Evolutionary conservation across 1,140 invertebrate genomes (phyloP).

Genomic region (Vanessa atalanta): DNA sequence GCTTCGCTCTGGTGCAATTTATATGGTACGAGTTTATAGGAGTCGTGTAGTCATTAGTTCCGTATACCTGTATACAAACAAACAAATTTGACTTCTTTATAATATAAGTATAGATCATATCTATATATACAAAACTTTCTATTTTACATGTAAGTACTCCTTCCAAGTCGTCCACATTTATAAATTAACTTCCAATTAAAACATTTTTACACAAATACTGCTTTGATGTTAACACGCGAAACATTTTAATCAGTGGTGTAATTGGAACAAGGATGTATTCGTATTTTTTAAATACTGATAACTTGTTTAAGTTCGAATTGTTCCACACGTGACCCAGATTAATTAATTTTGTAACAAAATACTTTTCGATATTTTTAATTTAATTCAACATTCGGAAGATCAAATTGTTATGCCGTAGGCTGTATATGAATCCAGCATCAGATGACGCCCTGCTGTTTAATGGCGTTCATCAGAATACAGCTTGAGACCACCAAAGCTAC

Average conservation of each 20-base stretch:
- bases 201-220: background rate
- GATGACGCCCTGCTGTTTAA: constrained; percentile 6
- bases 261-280: constrained; percentile 1
- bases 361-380: background rate
- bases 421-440: background rate
- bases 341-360: background rate
- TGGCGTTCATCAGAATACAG: background rate
- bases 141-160: no score
- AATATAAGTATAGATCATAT: no score
- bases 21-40: no score
- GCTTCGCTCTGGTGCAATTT: no score
- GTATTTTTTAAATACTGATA: background rate
- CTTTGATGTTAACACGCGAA: background rate
- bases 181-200: background rate
- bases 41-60: no score
- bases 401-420: background rate
- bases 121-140: no score
- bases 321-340: constrained; percentile 9
- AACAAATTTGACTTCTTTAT: no score
- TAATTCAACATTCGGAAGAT: background rate
- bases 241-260: constrained; percentile 2
- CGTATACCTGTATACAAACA: no score
- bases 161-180: background rate
- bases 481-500: background rate
- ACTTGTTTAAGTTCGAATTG: background rate